A percentile compares a stretch with the other conserved stretches of the same genome.
These are phyloP conservation scores for Hoplostethus mediterraneus DNA, from an alignment of 2,797 vertebrate genomes.

Conservation along the genomic window DNA sequence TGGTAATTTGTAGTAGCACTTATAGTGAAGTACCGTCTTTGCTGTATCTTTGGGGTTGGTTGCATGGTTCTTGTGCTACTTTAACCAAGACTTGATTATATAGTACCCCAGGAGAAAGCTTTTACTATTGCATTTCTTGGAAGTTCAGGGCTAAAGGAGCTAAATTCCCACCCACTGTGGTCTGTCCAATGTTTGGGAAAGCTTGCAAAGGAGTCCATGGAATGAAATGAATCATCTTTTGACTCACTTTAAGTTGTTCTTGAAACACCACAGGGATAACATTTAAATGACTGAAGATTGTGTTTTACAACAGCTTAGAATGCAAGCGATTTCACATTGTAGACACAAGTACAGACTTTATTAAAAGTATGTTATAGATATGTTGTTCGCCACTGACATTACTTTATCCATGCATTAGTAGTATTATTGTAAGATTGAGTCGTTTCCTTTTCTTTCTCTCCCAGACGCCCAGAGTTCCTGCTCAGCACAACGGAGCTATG, in stretches of 20 bases:
- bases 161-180: background rate
- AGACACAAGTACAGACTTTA: background rate
- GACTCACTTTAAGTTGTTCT: background rate
- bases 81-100: background rate
- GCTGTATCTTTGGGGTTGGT: background rate
- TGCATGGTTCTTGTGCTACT: background rate
- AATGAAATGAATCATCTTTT: background rate
- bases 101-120: background rate
- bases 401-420: background rate
- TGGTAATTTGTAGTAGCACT: constrained; percentile 16
- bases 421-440: background rate
- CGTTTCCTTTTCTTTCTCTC: constrained; percentile 29
- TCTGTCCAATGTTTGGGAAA: no score
- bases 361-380: background rate
- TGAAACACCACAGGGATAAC: no score
- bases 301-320: background rate
- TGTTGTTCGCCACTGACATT: background rate
- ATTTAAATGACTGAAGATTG: no score
- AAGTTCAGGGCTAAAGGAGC: background rate
- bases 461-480: constrained; percentile 60
- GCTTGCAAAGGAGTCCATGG: no score
- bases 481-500: constrained; percentile 54
- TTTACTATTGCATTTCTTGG: background rate
- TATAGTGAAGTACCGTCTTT: background rate
- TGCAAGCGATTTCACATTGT: background rate